Percentiles rank a stretch among this genome's conserved stretches.
These are phyloP conservation scores for Diadophis punctatus DNA, from an alignment of 2,113 vertebrate genomes.

Conservation along the genomic window DNA sequence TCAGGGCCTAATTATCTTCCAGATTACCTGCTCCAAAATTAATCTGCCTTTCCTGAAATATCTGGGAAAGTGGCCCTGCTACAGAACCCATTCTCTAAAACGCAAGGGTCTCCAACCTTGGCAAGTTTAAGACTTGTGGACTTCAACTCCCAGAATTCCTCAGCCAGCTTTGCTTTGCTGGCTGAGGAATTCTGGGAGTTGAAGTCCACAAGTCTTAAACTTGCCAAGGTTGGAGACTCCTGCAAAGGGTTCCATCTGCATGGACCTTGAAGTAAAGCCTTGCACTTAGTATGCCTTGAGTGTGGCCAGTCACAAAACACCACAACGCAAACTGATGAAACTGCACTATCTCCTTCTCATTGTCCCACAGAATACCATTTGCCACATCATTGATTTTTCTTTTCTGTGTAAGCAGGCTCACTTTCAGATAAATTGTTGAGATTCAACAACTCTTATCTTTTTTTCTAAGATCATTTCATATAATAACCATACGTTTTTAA, in stretches of 20 bases:
- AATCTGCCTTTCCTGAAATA: neutral
- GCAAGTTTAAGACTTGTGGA: too few species aligned
- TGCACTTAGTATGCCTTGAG: neutral
- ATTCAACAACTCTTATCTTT: neutral
- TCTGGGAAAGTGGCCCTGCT: neutral
- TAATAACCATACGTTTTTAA: neutral
- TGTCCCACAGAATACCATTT: neutral
- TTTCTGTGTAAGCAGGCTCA: neutral
- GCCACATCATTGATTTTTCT: neutral
- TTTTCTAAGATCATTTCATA: neutral
- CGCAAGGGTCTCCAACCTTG: too few species aligned
- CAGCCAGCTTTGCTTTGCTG: too few species aligned
- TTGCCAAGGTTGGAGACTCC: too few species aligned
- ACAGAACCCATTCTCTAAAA: neutral
- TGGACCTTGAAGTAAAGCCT: neutral
- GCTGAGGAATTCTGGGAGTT: too few species aligned
- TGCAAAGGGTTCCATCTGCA: neutral
- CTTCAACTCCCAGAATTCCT: too few species aligned
- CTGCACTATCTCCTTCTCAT: neutral
- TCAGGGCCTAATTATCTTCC: neutral
- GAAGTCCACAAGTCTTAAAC: too few species aligned
- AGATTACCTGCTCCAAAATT: neutral
- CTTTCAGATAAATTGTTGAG: neutral
- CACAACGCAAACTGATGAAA: neutral
- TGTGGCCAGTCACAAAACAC: neutral